phyloP scores from a whole-genome alignment of 2,113 vertebrate genomes.

The Edolisoma coerulescens region DNA sequence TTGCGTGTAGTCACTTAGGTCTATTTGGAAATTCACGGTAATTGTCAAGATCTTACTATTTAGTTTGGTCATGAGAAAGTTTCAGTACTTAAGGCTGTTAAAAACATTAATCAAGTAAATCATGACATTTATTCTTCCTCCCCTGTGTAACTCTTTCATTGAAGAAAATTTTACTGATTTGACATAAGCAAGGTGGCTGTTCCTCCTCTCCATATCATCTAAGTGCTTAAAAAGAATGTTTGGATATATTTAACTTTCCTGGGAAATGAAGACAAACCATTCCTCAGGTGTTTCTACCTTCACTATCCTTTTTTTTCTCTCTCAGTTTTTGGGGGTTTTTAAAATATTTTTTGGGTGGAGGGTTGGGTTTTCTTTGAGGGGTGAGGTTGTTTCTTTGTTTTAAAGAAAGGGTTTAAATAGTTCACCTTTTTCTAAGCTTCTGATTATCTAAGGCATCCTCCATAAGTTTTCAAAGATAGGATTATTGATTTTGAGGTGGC shows the following conservation, averaged over 20 bases:
- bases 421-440: background rate
- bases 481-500: background rate
- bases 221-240: background rate
- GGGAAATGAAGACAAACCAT: background rate
- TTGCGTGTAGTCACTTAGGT: background rate
- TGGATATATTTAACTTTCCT: background rate
- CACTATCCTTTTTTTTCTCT: background rate
- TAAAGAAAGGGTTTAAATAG: background rate
- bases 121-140: background rate
- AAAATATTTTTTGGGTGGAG: background rate
- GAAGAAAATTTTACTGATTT: background rate
- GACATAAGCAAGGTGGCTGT: background rate
- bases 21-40: background rate
- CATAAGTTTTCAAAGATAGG: background rate
- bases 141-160: background rate
- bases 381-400: background rate
- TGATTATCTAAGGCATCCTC: background rate
- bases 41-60: background rate
- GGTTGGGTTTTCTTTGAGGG: background rate
- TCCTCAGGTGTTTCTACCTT: background rate
- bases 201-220: background rate
- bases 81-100: background rate
- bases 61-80: background rate
- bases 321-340: background rate
- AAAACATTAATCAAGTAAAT: background rate